Evolutionary conservation across 2,888 invertebrate species (phyloP).

Genomic region (Mylabris sibirica): DNA sequence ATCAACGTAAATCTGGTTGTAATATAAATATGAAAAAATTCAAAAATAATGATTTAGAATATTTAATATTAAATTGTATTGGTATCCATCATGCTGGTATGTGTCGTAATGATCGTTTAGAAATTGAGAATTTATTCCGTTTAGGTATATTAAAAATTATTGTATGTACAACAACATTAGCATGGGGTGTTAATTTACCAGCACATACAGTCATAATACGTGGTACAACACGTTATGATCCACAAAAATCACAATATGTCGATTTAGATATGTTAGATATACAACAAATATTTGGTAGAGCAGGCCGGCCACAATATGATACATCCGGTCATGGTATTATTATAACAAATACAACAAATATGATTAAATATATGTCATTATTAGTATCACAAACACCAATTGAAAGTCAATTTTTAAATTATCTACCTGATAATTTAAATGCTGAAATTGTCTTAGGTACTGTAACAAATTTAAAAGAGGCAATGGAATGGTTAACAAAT

Average conservation of each 20-base stretch:
- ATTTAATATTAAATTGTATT: constrained; percentile 86
- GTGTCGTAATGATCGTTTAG: constrained; percentile 59
- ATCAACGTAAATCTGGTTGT: background rate
- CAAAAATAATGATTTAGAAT: constrained; percentile 81
- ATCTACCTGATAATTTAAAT: constrained; percentile 95
- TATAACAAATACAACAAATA: constrained; percentile 90
- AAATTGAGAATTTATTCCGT: constrained; percentile 83
- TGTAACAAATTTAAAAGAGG: constrained; percentile 93
- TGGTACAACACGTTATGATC: constrained; percentile 97
- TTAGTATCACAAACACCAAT: constrained; percentile 98
- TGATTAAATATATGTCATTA: constrained; percentile 91
- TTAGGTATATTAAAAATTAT: constrained; percentile 88
- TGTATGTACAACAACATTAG: constrained; percentile 96
- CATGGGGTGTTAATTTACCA: constrained; percentile 99
- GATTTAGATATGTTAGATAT: constrained; percentile 98
- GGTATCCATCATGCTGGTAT: constrained; percentile 97
- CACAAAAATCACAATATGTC: constrained; percentile 91
- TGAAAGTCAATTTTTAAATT: constrained; percentile 94
- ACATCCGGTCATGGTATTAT: constrained; percentile 94
- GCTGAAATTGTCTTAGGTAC: constrained; percentile 98
- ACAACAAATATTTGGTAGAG: constrained; percentile 97
- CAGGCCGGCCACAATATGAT: constrained; percentile 98
- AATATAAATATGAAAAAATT: constrained; percentile 76
- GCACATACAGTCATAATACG: constrained; percentile 97
- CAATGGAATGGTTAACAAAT: constrained; percentile 97